phyloP scores from a whole-genome alignment of 2,113 vertebrate genomes.

The Crocuta crocuta region DNA sequence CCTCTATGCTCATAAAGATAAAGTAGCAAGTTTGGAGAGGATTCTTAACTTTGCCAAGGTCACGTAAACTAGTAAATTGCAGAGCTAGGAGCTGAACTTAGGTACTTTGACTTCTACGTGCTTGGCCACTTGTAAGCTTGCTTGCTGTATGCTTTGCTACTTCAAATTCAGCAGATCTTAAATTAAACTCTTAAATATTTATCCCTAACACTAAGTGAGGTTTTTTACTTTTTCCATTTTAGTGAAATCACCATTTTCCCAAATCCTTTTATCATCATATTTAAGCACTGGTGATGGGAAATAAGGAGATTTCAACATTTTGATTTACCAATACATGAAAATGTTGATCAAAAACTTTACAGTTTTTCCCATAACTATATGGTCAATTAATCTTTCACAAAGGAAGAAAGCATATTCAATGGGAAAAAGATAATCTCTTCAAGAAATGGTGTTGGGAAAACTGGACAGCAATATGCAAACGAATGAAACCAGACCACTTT shows the following conservation, averaged over 20 bases:
- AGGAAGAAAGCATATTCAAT: not conserved
- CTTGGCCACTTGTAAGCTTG: not conserved
- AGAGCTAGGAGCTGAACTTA: not conserved
- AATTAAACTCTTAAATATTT: not conserved
- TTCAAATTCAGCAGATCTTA: constrained; percentile 24
- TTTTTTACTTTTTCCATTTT: not conserved
- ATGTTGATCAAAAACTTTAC: not conserved
- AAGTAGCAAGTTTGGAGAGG: not conserved
- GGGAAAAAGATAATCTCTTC: not conserved
- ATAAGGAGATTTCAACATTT: constrained; percentile 8
- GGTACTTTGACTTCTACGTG: not conserved
- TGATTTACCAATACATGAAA: not conserved
- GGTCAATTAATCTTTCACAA: not conserved
- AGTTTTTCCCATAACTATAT: not conserved
- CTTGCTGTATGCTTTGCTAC: not conserved
- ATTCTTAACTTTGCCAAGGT: constrained; percentile 20
- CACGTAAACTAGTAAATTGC: not conserved
- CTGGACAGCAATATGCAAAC: not conserved
- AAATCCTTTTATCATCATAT: not conserved
- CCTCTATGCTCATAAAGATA: not conserved
- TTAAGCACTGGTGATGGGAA: not conserved
- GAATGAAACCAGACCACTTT: not conserved
- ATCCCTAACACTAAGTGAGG: not conserved
- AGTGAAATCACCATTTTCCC: not conserved
- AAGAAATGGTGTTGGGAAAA: not conserved